A percentile compares a stretch with the other conserved stretches of the same genome.
Evolutionary conservation across 2,888 invertebrate genomes (phyloP).

Genomic region (Pocota personata): DNA sequence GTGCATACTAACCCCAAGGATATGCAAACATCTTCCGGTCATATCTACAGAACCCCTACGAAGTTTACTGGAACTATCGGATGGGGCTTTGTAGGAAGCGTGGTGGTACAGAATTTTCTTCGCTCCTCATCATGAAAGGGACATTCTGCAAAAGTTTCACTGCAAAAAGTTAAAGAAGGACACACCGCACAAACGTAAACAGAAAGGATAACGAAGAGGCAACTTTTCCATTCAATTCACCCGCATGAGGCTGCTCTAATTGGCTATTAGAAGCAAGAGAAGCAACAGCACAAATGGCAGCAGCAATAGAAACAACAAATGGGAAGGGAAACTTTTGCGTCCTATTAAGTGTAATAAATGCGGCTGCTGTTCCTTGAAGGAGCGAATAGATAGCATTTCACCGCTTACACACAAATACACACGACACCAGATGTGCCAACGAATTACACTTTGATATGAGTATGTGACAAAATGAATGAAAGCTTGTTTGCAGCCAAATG

Average conservation of each 20-base stretch:
- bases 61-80: constrained; percentile 1
- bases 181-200: constrained; percentile 16
- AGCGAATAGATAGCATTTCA: neutral
- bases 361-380: constrained; percentile 15
- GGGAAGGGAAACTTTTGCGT: constrained; percentile 52
- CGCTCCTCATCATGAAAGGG: constrained; percentile 1
- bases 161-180: constrained; percentile 30
- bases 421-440: neutral
- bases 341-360: constrained; percentile 62
- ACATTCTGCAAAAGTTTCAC: constrained; percentile 46
- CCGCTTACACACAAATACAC: neutral
- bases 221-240: constrained; percentile 58
- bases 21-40: constrained; percentile 70
- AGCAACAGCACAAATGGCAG: constrained; percentile 47
- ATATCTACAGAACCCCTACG: constrained; percentile 53
- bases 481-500: constrained; percentile 39
- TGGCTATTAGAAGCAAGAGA: constrained; percentile 61
- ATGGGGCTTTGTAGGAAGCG: neutral
- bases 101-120: neutral
- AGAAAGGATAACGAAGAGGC: constrained; percentile 55
- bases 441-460: constrained; percentile 21
- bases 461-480: constrained; percentile 36
- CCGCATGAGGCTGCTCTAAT: constrained; percentile 64
- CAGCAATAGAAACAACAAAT: constrained; percentile 23
- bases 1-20: constrained; percentile 63